Percentiles rank a stretch among this genome's conserved stretches.
These are phyloP conservation scores for Xenopus tropicalis DNA, from an alignment of 2,113 vertebrate species.

Conservation along the genomic window UCB_Xtro_10.0 CM004447.2:32151501-32152000, in stretches of 20 bases:
- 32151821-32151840: constrained; percentile 9
- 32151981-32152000: not conserved
- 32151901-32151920: constrained; percentile 25
- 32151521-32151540: no score
- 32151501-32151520: no score
- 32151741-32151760: constrained; percentile 26
- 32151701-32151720: constrained; percentile 10
- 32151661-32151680: not conserved
- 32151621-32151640: not conserved
- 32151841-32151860: constrained; percentile 33
- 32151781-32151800: constrained; percentile 32
- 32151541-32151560: no score
- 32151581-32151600: not conserved
- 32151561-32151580: no score
- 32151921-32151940: constrained; percentile 32
- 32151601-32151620: not conserved
- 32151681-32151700: not conserved
- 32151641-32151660: not conserved
- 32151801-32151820: constrained; percentile 14
- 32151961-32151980: constrained; percentile 19
- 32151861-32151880: not conserved
- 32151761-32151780: constrained; percentile 34
- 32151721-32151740: constrained; percentile 7
- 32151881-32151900: constrained; percentile 42
- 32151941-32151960: constrained; percentile 27